Evolutionary conservation across 2,797 vertebrate genomes (phyloP).

Genomic region (Cynodonichthys magdalenae): DNA sequence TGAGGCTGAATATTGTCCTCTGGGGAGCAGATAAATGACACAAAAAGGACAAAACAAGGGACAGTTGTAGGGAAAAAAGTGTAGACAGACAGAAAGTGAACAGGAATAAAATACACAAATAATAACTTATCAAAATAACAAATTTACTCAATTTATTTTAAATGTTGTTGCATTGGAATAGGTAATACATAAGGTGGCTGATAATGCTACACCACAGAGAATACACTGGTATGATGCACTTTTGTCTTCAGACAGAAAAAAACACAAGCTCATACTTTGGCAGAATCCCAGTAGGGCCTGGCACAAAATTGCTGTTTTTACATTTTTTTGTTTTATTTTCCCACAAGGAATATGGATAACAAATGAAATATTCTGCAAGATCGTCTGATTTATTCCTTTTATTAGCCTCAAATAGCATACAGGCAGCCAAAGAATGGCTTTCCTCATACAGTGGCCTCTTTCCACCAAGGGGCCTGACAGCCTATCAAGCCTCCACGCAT

Average conservation of each 20-base stretch:
- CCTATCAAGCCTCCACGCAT: slow-evolving; percentile 79
- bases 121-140: slow-evolving; percentile 58
- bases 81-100: slow-evolving; percentile 63
- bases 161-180: slow-evolving; percentile 57
- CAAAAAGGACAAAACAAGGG: slow-evolving; percentile 51
- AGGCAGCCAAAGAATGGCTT: slow-evolving; percentile 80
- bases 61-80: slow-evolving; percentile 45
- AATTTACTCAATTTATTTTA: slow-evolving; percentile 66
- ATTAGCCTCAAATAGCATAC: slow-evolving; percentile 84
- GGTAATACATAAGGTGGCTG: slow-evolving; percentile 73
- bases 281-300: slow-evolving; percentile 79
- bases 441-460: slow-evolving; percentile 75
- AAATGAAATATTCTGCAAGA: slow-evolving; percentile 89
- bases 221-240: slow-evolving; percentile 74
- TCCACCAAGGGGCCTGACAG: slow-evolving; percentile 80
- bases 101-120: slow-evolving; percentile 39
- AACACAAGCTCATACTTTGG: slow-evolving; percentile 64
- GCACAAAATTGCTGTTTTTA: slow-evolving; percentile 85
- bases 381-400: slow-evolving; percentile 92
- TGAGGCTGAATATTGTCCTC: slow-evolving; percentile 64
- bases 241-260: slow-evolving; percentile 81
- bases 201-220: slow-evolving; percentile 76
- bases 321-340: slow-evolving; percentile 86
- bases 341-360: slow-evolving; percentile 90
- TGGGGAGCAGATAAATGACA: slow-evolving; percentile 51